These are phyloP conservation scores for Xenopus petersii DNA, from an alignment of 2,797 vertebrate genomes.

Conservation along the genomic window DNA sequence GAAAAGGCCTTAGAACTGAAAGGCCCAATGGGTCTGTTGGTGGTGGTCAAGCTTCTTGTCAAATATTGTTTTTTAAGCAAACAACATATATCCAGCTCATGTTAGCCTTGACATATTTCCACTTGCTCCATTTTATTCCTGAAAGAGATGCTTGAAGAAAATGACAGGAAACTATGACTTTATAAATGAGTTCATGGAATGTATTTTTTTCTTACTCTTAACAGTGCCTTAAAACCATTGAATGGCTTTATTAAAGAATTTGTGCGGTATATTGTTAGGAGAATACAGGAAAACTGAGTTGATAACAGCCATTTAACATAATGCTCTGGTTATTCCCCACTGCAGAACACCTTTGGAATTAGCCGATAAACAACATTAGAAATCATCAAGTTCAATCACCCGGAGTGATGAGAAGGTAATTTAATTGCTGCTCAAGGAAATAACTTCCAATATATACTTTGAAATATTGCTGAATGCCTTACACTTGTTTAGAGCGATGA, in stretches of 20 bases:
- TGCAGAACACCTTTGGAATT: conserved; percentile 29
- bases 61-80: too few relatives aligned
- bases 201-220: background rate
- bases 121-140: background rate
- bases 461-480: too few relatives aligned
- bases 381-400: conserved; percentile 3
- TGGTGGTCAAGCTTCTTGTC: too few relatives aligned
- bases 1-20: too few relatives aligned
- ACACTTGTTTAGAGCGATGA: too few relatives aligned
- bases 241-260: conserved; percentile 20
- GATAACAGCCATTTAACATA: conserved; percentile 34
- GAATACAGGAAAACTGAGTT: conserved; percentile 8
- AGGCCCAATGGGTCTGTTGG: too few relatives aligned
- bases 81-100: too few relatives aligned
- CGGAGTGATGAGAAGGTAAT: conserved; percentile 10
- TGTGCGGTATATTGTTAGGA: conserved; percentile 17
- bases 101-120: too few relatives aligned
- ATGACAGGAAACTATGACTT: too few relatives aligned
- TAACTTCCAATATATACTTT: background rate
- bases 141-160: background rate
- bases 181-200: too few relatives aligned
- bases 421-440: conserved; percentile 6
- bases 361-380: conserved; percentile 23
- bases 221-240: conserved; percentile 22
- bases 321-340: conserved; percentile 15